These are phyloP conservation scores for Oopsacas minuta DNA, from an alignment of 37 sponge, comb jelly and placozoan genomes.

Conservation along the genomic window DNA sequence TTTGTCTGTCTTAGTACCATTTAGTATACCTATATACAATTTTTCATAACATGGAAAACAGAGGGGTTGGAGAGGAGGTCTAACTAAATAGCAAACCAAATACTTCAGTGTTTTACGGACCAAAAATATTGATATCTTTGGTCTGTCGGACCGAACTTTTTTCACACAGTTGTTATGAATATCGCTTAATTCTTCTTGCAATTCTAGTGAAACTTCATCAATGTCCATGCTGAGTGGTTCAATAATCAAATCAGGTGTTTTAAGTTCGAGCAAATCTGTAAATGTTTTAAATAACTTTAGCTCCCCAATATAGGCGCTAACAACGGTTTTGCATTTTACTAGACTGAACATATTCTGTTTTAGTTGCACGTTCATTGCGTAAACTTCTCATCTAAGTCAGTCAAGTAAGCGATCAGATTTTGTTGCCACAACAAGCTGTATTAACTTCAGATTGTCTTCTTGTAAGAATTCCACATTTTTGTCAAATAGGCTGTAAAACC, in stretches of 20 bases:
- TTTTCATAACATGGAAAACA: too few species aligned
- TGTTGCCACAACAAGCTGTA: background rate
- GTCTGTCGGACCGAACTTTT: too few species aligned
- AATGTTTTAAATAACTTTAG: background rate
- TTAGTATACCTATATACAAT: too few species aligned
- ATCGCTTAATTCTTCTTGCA: slow-evolving; percentile 4
- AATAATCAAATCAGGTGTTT: slow-evolving; percentile 17
- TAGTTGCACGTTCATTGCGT: slow-evolving; percentile 17
- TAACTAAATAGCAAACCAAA: too few species aligned
- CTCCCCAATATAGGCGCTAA: background rate
- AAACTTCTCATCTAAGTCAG: background rate
- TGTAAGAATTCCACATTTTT: background rate
- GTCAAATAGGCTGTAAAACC: slow-evolving; percentile 4
- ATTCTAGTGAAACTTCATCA: slow-evolving; percentile 13
- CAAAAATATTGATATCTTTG: slow-evolving; percentile 2
- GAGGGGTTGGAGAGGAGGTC: too few species aligned
- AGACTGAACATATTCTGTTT: background rate
- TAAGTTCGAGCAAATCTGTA: slow-evolving; percentile 16
- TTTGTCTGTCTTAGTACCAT: too few species aligned
- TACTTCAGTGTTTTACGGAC: too few species aligned
- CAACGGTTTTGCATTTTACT: slow-evolving; percentile 3
- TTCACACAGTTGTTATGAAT: background rate
- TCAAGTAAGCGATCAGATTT: slow-evolving; percentile 5
- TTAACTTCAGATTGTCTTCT: slow-evolving; percentile 12
- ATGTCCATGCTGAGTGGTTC: background rate